phyloP scores from a whole-genome alignment of 1,140 invertebrate genomes.

The Pseudoatta argentina region DNA sequence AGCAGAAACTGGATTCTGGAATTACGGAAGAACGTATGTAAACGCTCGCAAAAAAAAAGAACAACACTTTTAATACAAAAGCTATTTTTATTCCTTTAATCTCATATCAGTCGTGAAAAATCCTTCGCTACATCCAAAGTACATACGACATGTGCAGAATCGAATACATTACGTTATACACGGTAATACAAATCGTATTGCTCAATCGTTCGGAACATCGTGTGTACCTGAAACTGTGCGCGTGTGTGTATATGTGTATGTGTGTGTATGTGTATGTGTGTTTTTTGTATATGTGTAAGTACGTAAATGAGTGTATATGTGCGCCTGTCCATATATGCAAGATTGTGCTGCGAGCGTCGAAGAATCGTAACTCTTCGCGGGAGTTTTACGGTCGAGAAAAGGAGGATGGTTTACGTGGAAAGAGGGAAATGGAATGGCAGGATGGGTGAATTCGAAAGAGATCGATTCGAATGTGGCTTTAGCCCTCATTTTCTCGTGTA shows the following conservation, averaged over 20 bases:
- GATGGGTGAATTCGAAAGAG: conserved; percentile 64
- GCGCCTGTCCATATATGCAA: conserved; percentile 32
- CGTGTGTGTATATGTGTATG: conserved; percentile 1
- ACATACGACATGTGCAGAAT: conserved; percentile 78
- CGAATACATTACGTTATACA: conserved; percentile 77
- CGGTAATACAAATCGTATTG: conserved; percentile 78
- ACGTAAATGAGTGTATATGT: conserved; percentile 13
- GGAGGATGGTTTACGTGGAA: conserved; percentile 45
- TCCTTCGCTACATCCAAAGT: conserved; percentile 78
- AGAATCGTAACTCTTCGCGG: conserved; percentile 65
- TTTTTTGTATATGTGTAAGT: background rate
- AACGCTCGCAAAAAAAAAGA: background rate
- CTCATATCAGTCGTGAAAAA: conserved; percentile 79
- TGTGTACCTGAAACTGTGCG: conserved; percentile 64
- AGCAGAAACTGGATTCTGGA: conserved; percentile 9
- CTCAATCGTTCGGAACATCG: conserved; percentile 76
- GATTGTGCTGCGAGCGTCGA: conserved; percentile 48
- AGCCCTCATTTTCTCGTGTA: conserved; percentile 60
- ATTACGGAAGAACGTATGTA: background rate
- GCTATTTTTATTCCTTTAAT: conserved; percentile 78
- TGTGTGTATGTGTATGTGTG: background rate
- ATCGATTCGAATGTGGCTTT: conserved; percentile 69
- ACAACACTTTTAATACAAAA: conserved; percentile 71
- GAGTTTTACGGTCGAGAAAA: conserved; percentile 66
- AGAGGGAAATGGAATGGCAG: background rate